These are phyloP conservation scores for Hydrotaea cyrtoneurina DNA, from an alignment of 2,888 invertebrate species.

Conservation along the genomic window DNA sequence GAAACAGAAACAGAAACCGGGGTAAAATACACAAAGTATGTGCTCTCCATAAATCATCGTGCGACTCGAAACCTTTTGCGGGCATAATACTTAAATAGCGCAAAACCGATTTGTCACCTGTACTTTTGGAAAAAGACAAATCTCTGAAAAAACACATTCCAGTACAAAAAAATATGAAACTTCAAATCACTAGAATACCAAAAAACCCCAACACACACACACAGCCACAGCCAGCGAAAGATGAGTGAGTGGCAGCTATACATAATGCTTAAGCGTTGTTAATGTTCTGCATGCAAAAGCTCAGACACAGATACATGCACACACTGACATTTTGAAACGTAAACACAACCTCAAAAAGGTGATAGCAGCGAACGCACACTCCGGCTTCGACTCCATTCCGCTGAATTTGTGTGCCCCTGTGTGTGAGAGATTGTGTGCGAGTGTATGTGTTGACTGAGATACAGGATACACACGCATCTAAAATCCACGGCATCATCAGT, in stretches of 20 bases:
- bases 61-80: conserved; percentile 55
- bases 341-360: conserved; percentile 54
- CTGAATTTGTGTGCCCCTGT: too few relatives aligned
- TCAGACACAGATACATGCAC: neutral
- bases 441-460: neutral
- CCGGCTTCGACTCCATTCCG: too few relatives aligned
- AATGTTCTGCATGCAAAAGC: conserved; percentile 30
- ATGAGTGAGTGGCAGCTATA: conserved; percentile 43
- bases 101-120: conserved; percentile 68
- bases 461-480: conserved; percentile 26
- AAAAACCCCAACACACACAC: neutral
- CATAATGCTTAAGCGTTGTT: conserved; percentile 42
- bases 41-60: conserved; percentile 63
- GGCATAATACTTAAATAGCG: conserved; percentile 58
- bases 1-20: conserved; percentile 4
- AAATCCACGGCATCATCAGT: conserved; percentile 41
- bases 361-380: conserved; percentile 50
- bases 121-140: conserved; percentile 41
- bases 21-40: conserved; percentile 22
- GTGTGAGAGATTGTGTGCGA: neutral
- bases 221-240: neutral
- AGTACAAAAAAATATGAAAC: conserved; percentile 43
- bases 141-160: conserved; percentile 34
- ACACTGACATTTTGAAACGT: conserved; percentile 34
- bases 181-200: conserved; percentile 55